Evolutionary conservation across 2,797 vertebrate genomes (phyloP).

Genomic region (Pelobates cultripes): DNA sequence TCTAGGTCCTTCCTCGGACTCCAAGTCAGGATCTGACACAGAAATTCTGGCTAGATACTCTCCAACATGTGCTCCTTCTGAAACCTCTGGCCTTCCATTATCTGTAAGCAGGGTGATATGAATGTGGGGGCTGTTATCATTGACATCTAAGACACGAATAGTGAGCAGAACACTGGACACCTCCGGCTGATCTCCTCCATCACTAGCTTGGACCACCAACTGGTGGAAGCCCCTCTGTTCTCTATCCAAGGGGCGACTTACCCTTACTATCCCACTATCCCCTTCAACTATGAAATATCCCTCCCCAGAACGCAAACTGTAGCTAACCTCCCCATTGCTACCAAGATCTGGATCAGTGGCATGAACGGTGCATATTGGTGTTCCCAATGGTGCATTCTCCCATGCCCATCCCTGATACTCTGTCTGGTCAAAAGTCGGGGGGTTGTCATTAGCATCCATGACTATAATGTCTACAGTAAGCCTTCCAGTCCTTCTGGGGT

Average conservation of each 20-base stretch:
- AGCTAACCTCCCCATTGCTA: slow-evolving; percentile 78
- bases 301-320: slow-evolving; percentile 69
- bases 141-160: slow-evolving; percentile 83
- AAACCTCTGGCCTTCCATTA: slow-evolving; percentile 76
- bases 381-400: slow-evolving; percentile 75
- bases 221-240: slow-evolving; percentile 81
- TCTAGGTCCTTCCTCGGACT: not conserved
- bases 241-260: slow-evolving; percentile 82
- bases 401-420: slow-evolving; percentile 79
- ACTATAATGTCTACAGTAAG: slow-evolving; percentile 77
- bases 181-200: slow-evolving; percentile 83
- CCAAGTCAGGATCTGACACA: slow-evolving; percentile 83
- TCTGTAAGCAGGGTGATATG: slow-evolving; percentile 85
- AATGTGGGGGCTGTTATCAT: slow-evolving; percentile 86
- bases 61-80: slow-evolving; percentile 78
- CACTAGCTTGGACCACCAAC: slow-evolving; percentile 82
- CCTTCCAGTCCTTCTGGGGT: slow-evolving; percentile 75
- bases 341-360: slow-evolving; percentile 85
- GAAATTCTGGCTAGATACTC: slow-evolving; percentile 88
- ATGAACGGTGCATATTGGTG: slow-evolving; percentile 77
- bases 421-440: slow-evolving; percentile 79
- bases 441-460: slow-evolving; percentile 91
- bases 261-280: slow-evolving; percentile 76
- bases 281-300: slow-evolving; percentile 78
- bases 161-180: slow-evolving; percentile 79